These are phyloP conservation scores for Reinhardtius hippoglossoides DNA, from an alignment of 2,113 vertebrate species.

Conservation along the genomic window DNA sequence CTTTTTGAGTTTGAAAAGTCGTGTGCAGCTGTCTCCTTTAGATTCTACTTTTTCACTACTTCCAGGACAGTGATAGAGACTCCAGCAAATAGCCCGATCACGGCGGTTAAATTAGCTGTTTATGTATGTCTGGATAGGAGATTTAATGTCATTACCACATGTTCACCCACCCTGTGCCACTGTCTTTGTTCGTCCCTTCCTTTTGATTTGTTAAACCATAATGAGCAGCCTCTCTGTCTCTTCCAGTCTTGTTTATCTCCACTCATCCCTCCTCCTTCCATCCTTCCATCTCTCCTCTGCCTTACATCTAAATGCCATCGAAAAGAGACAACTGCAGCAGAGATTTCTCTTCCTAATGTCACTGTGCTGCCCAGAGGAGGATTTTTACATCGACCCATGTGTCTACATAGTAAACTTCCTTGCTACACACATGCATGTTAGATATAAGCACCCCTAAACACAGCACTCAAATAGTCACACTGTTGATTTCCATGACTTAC, in stretches of 20 bases:
- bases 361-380: slow-evolving; percentile 42
- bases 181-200: slow-evolving; percentile 5
- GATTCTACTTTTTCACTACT: background rate
- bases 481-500: background rate
- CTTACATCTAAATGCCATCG: slow-evolving; percentile 59
- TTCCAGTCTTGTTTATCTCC: slow-evolving; percentile 46
- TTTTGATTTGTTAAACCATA: slow-evolving; percentile 44
- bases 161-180: background rate
- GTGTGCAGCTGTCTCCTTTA: too few species aligned
- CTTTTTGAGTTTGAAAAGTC: too few species aligned
- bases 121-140: background rate
- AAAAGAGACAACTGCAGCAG: slow-evolving; percentile 24
- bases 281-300: slow-evolving; percentile 30
- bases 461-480: background rate
- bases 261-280: slow-evolving; percentile 35
- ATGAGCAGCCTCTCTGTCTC: slow-evolving; percentile 35
- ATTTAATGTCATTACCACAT: background rate
- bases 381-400: slow-evolving; percentile 32
- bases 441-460: background rate
- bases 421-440: slow-evolving; percentile 2
- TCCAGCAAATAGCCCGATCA: too few species aligned
- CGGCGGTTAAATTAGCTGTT: background rate
- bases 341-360: slow-evolving; percentile 64
- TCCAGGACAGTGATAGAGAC: background rate
- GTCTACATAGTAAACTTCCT: slow-evolving; percentile 1